These are phyloP conservation scores for Drosophila pruinosa DNA, from an alignment of 1,140 invertebrate genomes.

Conservation along the genomic window DNA sequence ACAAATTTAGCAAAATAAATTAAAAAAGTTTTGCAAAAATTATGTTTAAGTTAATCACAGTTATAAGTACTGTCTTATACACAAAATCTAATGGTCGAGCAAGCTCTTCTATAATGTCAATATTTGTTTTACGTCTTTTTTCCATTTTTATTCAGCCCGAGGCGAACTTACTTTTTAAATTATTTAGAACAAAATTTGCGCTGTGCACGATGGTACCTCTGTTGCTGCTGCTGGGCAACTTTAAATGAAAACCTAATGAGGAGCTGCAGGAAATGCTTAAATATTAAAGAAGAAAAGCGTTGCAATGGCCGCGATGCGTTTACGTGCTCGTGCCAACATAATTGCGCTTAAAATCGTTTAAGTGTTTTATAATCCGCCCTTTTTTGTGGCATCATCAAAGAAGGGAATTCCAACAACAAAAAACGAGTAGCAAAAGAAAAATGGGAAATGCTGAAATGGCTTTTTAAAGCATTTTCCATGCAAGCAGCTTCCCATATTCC, in stretches of 20 bases:
- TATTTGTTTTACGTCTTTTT: constrained; percentile 14
- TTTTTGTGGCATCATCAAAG: constrained; percentile 65
- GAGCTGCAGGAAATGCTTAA: constrained; percentile 42
- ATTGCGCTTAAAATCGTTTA: constrained; percentile 80
- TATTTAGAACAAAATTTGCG: constrained; percentile 39
- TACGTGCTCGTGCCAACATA: constrained; percentile 73
- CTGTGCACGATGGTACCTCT: not conserved
- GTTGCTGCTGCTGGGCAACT: constrained; percentile 22
- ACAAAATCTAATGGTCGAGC: not conserved
- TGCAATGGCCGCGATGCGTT: constrained; percentile 35
- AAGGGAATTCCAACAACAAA: constrained; percentile 19
- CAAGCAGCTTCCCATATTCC: constrained; percentile 10
- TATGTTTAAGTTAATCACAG: too few species aligned
- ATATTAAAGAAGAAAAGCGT: constrained; percentile 54
- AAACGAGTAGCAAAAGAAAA: constrained; percentile 13
- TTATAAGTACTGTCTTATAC: not conserved
- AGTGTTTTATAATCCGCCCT: constrained; percentile 77
- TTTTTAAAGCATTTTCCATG: constrained; percentile 70
- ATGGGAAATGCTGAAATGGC: constrained; percentile 60
- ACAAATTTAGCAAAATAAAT: too few species aligned
- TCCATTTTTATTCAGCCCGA: constrained; percentile 4
- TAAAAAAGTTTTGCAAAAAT: too few species aligned
- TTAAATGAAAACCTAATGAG: constrained; percentile 75
- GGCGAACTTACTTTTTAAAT: constrained; percentile 43
- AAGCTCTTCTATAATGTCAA: not conserved